Percentiles rank a stretch among this genome's conserved stretches.
These are phyloP conservation scores for Drosophila percnosoma DNA, from an alignment of 2,888 invertebrate species.

Conservation along the genomic window DNA sequence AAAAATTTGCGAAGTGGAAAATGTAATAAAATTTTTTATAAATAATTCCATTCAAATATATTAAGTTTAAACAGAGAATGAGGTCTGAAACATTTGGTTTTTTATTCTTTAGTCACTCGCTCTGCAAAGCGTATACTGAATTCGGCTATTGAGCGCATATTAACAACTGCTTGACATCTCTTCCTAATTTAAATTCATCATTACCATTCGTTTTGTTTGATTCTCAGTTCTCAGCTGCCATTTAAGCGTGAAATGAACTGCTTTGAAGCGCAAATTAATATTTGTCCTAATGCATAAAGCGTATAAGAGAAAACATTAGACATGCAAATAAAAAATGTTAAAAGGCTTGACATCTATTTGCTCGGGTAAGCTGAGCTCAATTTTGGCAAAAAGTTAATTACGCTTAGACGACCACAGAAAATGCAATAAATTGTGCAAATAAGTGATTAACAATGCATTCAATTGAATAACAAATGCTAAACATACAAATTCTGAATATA, in stretches of 20 bases:
- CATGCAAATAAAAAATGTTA: slow-evolving; percentile 20
- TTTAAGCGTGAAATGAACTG: slow-evolving; percentile 77
- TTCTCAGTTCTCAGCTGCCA: slow-evolving; percentile 39
- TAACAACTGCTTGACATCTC: no score
- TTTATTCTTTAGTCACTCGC: neutral
- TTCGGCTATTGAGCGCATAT: neutral
- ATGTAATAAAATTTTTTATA: neutral
- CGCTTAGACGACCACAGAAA: slow-evolving; percentile 8
- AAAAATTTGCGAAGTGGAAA: neutral
- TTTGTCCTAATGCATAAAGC: slow-evolving; percentile 39
- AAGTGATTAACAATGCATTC: slow-evolving; percentile 16
- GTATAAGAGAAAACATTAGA: slow-evolving; percentile 7
- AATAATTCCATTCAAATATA: neutral
- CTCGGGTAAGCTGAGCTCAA: slow-evolving; percentile 14
- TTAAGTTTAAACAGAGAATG: neutral
- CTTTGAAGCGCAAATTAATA: slow-evolving; percentile 64
- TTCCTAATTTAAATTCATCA: slow-evolving; percentile 6
- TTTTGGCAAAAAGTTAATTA: slow-evolving; percentile 17
- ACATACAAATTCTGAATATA: neutral
- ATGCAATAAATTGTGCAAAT: slow-evolving; percentile 1
- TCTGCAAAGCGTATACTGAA: slow-evolving; percentile 14
- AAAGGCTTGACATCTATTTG: slow-evolving; percentile 45
- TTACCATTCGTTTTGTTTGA: slow-evolving; percentile 42
- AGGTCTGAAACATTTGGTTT: neutral
- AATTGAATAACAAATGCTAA: neutral